Evolutionary conservation across 2,113 vertebrate genomes (phyloP), one percentile per base, ranked within the genome.

Genomic region (Aphyosemion australe): DNA sequence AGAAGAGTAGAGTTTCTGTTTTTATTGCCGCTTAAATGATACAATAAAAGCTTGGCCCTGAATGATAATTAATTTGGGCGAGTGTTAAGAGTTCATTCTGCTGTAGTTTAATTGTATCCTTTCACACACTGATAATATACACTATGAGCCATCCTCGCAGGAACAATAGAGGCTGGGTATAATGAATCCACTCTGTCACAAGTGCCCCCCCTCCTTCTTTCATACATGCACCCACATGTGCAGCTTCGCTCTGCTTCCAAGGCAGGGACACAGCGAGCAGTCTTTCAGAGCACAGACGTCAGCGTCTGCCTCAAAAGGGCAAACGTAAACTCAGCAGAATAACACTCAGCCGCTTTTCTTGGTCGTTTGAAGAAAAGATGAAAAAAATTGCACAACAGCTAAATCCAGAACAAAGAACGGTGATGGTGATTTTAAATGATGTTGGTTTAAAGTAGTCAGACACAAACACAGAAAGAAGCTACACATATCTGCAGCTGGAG

Each of bases 301-400:
- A 65, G 42, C 32, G 69, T 57, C 60, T 59, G 53, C 76, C 68
- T 80, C 56, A 6, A 72, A 78, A 75, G 66, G 63, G 71, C 61
- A 69, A 77, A 82, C 68, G 74, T 76, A 72, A 84, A 82, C 57
- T 59, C 49, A 1, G 49, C 59, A 45, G 48, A 64, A 75, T 78
- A 66, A 73, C 59, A 65, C 71, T 41, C 50, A n/a, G 49, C 26
- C 61, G 3, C 13, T 67, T 76, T 54, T 59, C 63, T 76, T 42
- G 21, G 74, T 65, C 72, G 70, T 74, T 70, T 58, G 60, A 57
- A 65, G 69, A 84, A 54, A 18, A 45, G 20, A 57, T 69, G 50
- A 51, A 61, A 63, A 80, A 64, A 26, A 26, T 26, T 5, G 1
- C 26, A 26, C 26, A 26, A 26, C 55, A 15, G 53, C 63, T 72